Base-by-base conservation (phyloP, 2,113 vertebrate species). In the Sebastes schlegelii region DNA sequence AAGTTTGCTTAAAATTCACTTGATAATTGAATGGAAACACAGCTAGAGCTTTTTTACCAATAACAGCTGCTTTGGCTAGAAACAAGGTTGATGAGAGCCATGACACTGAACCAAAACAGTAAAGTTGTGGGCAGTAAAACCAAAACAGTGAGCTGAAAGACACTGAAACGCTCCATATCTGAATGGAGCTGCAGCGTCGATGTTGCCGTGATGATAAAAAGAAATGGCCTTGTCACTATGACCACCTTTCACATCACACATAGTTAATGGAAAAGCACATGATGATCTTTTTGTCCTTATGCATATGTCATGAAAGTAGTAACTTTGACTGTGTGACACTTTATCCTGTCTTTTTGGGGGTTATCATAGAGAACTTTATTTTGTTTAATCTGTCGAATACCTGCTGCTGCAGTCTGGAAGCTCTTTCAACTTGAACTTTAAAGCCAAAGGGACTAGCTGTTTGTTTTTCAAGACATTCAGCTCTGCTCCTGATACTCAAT, bases 341-440 rank as follows among this genome's bases (percentile, higher is more conserved):
- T 34, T 21, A 8, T 43, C 34, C 4, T 6, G 5, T 11, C 12
- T 43, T 55, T 63, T 40, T 6, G 13, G 7, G 23, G 4, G 14
- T 74, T 43, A 61, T 45, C 4, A 1, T 34, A 6, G 19, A 48
- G n/a, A 65, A 40, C 43, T 52, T n/a, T 57, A 13, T 58, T 58
- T 54, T 60, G 54, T 58, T 67, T 61, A 72, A 78, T 65, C 49
- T 76, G 8, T 11, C 65, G 64, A 52, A 67, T 78, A 55, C 74
- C 62, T 12, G 10, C 74, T 12, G n/a, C 46, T 26, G 34, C 54
- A 11, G 21, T 76, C 62, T 58, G 42, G 21, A 51, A 70, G 19
- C 80, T 75, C 23, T 61, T 84, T 76, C 60, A 70, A 69, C 46
- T 78, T 82, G 71, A 87, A 78, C 88, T 75, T 83, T 63, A 40